Base-by-base conservation (phyloP, 2,113 vertebrate genomes). In the Corynorhinus townsendii region DNA sequence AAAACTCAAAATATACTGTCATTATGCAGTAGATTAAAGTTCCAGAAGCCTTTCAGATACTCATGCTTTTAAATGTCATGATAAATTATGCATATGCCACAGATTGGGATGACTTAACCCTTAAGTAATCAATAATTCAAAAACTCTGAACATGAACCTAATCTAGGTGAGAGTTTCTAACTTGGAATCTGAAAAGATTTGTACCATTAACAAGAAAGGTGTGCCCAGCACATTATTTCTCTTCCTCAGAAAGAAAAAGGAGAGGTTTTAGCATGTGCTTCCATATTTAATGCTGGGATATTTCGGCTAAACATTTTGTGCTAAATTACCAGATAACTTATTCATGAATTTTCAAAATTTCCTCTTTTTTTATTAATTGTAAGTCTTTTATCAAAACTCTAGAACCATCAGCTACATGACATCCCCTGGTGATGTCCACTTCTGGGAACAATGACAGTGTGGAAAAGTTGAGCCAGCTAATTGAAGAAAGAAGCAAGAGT, bases 21-120 rank as follows among this genome's bases (percentile, higher is more conserved):
- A 96, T 94, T 93, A 96, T 52, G 69, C 19, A 68, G 68, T 8
- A 33, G 54, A 92, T 94, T 96, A 94, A 71, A 90, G 90, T 91
- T 97, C 89, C 80, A 89, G 52, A 93, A 52, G 52, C 9, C 72
- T 90, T 96, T 88, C 84, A 92, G 77, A 82, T 80, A 43, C 56
- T 81, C 20, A 76, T 52, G 59, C 7, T 97, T 95, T 87, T 87
- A 96, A 96, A 72, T 91, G 88, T 71, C 81, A 33, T 85, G 90
- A 97, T 88, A 97, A 97, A 96, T 90, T 96, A 95, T 86, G 68
- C 73, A 81, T 86, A 16, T 94, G 95, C 94, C 86, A 96, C 28
- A 95, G 86, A 69, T 91, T 40, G 80, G 17, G 59, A 56, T 82
- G 68, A 33, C 40, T 93, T 97, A 56, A 35, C 20, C 84, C 95